Percentiles rank a stretch among this genome's conserved stretches.
Evolutionary conservation across 2,113 vertebrate genomes (phyloP).

Genomic region (Sinosuthora webbiana): DNA sequence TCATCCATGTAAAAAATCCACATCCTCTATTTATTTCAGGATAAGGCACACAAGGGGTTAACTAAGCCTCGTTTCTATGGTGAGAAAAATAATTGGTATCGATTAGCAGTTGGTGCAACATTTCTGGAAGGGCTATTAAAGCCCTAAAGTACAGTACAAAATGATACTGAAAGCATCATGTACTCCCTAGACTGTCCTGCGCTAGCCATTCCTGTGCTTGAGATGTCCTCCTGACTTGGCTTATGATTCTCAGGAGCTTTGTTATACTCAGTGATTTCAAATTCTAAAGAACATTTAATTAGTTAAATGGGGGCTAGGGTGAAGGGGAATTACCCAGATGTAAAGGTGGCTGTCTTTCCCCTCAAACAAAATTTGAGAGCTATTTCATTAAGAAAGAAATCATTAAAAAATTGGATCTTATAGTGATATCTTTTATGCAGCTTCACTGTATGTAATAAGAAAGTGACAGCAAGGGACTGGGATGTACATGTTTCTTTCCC

Average conservation of each 20-base stretch:
- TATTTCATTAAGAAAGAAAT: constrained; percentile 18
- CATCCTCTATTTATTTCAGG: not conserved
- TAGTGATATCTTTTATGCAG: not conserved
- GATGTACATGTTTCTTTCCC: not conserved
- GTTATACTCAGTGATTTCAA: constrained; percentile 56
- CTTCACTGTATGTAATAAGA: not conserved
- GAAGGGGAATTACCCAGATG: constrained; percentile 33
- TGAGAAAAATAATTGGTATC: constrained; percentile 77
- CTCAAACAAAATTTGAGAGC: constrained; percentile 21
- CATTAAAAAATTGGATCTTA: not conserved
- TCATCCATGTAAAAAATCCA: not conserved
- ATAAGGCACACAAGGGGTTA: constrained; percentile 51
- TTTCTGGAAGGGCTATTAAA: constrained; percentile 69
- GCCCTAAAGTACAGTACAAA: constrained; percentile 63
- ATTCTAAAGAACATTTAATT: constrained; percentile 60
- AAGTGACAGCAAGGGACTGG: not conserved
- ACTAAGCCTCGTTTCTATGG: constrained; percentile 42
- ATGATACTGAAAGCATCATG: constrained; percentile 56
- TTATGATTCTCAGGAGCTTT: constrained; percentile 67
- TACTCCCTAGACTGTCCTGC: constrained; percentile 52
- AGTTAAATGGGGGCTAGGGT: constrained; percentile 52
- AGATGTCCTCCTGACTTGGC: constrained; percentile 66
- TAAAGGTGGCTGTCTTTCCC: not conserved
- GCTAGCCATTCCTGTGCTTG: constrained; percentile 42
- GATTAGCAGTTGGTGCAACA: constrained; percentile 71